These are phyloP conservation scores for Leptobrachium leishanense DNA, from an alignment of 2,113 vertebrate species.

Conservation along the genomic window DNA sequence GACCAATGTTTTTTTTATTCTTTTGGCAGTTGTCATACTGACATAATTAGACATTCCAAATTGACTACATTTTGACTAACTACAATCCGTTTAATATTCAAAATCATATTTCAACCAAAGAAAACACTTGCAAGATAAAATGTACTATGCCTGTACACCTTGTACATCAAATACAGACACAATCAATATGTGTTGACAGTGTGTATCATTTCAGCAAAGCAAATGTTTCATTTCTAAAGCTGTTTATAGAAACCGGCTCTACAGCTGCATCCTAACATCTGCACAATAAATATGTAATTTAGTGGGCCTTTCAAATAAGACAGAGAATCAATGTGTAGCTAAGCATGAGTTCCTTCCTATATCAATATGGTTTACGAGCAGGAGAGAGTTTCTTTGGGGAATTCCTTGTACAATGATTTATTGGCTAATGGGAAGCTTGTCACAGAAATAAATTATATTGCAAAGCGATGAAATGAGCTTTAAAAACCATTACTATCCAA, in stretches of 20 bases:
- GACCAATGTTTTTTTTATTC: neutral
- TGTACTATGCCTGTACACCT: neutral
- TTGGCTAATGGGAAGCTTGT: constrained; percentile 17
- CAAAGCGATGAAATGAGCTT: neutral
- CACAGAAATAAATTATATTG: constrained; percentile 24
- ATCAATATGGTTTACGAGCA: constrained; percentile 34
- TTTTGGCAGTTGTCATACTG: neutral
- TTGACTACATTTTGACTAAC: neutral
- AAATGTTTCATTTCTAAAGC: constrained; percentile 1
- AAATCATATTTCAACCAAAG: neutral
- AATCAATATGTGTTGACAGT: constrained; percentile 14
- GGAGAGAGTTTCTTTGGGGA: constrained; percentile 17
- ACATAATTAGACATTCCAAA: neutral
- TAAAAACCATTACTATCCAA: neutral
- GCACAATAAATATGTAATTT: constrained; percentile 30
- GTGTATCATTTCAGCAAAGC: constrained; percentile 7
- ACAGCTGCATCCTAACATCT: constrained; percentile 10
- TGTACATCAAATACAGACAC: constrained; percentile 8
- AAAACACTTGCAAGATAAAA: neutral
- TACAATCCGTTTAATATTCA: neutral
- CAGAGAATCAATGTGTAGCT: constrained; percentile 40
- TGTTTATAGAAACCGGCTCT: constrained; percentile 16
- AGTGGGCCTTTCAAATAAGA: constrained; percentile 33
- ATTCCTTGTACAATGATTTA: constrained; percentile 26
- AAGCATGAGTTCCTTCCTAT: constrained; percentile 11